Evolutionary conservation across 53 echinoderm and acorn worm species (phyloP).

Genomic region (Paracentrotus lividus): DNA sequence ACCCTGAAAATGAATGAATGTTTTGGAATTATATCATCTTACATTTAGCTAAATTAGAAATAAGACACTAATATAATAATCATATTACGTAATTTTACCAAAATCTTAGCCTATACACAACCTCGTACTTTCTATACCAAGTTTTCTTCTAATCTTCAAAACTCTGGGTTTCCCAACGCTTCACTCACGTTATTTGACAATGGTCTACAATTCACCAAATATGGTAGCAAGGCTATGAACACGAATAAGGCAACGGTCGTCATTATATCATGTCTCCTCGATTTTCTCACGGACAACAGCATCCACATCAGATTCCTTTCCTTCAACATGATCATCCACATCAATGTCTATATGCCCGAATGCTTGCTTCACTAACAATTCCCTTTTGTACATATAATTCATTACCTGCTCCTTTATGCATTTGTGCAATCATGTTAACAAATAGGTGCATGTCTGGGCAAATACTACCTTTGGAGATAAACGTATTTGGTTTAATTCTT

Average conservation of each 20-base stretch:
- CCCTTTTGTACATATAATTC: slow-evolving; percentile 2
- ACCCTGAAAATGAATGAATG: background rate
- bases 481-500: background rate
- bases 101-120: too few species aligned
- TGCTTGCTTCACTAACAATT: background rate
- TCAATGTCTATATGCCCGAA: background rate
- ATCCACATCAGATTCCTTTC: background rate
- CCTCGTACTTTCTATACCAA: too few species aligned
- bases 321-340: background rate
- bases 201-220: background rate
- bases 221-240: background rate
- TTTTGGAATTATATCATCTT: too few species aligned
- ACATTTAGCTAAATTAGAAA: too few species aligned
- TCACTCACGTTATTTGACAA: background rate
- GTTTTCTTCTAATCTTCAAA: too few species aligned
- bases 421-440: background rate
- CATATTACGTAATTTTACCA: too few species aligned
- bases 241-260: background rate
- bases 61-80: too few species aligned
- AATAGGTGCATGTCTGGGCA: background rate
- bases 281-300: background rate
- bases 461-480: background rate
- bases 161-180: too few species aligned
- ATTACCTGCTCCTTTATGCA: background rate
- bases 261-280: background rate